Conservation (phyloP, 2,888 invertebrate species). For the Phyto melanocephala region DNA sequence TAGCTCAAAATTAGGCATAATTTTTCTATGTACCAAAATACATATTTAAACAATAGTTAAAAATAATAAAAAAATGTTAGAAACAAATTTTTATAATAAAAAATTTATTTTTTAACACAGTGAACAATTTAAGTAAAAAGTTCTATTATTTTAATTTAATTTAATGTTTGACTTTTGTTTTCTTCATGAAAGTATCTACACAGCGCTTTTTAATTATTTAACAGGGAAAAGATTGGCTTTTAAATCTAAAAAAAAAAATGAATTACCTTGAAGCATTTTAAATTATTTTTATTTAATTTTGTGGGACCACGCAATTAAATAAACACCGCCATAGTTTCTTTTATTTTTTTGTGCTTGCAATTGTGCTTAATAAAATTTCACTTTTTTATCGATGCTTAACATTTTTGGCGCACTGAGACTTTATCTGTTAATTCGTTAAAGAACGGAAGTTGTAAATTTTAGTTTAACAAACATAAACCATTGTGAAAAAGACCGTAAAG, state of each 20-base stretch:
- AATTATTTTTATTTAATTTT: neutral
- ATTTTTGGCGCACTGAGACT: neutral
- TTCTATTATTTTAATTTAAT: neutral
- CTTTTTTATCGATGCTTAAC: neutral
- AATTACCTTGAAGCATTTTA: slow-evolving; percentile 20
- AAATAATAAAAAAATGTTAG: too few relatives aligned
- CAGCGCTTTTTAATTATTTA: slow-evolving; percentile 29
- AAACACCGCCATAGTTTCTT: too few relatives aligned
- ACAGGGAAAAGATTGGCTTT: slow-evolving; percentile 11
- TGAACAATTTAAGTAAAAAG: too few relatives aligned
- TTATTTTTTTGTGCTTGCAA: neutral
- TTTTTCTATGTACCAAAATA: too few relatives aligned
- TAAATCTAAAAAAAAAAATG: slow-evolving; percentile 26
- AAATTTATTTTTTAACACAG: too few relatives aligned
- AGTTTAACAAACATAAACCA: neutral
- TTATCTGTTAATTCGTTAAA: slow-evolving; percentile 5
- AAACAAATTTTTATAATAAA: too few relatives aligned
- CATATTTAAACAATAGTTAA: too few relatives aligned
- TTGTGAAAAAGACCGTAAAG: neutral
- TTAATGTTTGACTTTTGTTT: neutral
- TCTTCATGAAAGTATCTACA: too few relatives aligned
- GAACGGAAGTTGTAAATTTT: slow-evolving; percentile 58
- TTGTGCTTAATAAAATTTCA: slow-evolving; percentile 4
- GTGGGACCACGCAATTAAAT: too few relatives aligned
- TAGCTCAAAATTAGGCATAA: too few relatives aligned